Evolutionary conservation across 1,140 invertebrate species (phyloP).

Genomic region (Micrasema minimum): DNA sequence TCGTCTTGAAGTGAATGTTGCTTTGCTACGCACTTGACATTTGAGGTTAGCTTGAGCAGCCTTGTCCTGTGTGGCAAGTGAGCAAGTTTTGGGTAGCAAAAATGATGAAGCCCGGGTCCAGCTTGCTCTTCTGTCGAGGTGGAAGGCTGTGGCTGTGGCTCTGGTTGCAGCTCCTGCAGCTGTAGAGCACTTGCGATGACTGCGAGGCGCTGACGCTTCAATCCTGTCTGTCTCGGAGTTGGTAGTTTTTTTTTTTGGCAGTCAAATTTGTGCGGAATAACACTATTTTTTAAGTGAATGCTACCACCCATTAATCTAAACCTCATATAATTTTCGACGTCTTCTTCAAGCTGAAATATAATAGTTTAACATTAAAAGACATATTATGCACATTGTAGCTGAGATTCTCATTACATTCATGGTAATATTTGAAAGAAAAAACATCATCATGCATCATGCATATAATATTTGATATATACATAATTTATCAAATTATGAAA

Average conservation of each 20-base stretch:
- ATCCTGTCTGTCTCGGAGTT: background rate
- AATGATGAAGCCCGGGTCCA: too few relatives aligned
- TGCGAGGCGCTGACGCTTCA: background rate
- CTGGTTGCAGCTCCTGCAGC: background rate
- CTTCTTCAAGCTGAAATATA: too few relatives aligned
- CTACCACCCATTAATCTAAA: background rate
- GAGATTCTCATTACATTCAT: too few relatives aligned
- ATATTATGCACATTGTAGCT: too few relatives aligned
- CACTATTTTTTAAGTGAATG: background rate
- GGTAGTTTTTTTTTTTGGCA: background rate
- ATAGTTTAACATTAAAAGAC: too few relatives aligned
- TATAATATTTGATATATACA: too few relatives aligned
- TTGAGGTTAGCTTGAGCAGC: background rate
- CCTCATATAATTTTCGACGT: background rate
- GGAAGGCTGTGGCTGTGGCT: background rate
- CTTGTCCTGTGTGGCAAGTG: background rate
- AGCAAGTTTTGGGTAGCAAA: background rate
- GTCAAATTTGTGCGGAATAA: background rate
- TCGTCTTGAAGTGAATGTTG: slow-evolving; percentile 1
- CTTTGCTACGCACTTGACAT: slow-evolving; percentile 3
- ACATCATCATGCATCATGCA: too few relatives aligned
- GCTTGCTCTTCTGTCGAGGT: background rate
- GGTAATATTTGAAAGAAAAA: too few relatives aligned
- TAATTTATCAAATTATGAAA: too few relatives aligned
- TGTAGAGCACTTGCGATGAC: background rate